Evolutionary conservation across 37 sponge, comb jelly and placozoan genomes (phyloP), one percentile per base, ranked within the genome.

Genomic region (Chondrosia reniformis): DNA sequence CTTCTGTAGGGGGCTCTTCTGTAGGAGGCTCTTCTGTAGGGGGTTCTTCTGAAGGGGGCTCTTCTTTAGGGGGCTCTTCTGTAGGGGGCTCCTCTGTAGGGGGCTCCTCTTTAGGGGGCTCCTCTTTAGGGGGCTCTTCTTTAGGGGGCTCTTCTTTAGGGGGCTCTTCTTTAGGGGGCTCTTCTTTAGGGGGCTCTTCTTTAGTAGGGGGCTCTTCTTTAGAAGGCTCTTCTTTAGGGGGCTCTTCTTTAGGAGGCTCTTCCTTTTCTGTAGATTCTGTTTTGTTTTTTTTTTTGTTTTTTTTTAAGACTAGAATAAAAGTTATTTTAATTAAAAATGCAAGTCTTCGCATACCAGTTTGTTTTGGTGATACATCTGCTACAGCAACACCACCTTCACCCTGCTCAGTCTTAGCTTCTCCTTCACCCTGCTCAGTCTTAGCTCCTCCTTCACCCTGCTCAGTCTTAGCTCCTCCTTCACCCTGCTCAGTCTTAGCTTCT

Each of bases 201-300:
- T 4, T 36, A 21, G 39, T 69, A 39, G 72, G 43, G n/a, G 41
- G 43, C 34, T 69, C 72, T 40, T 69, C 72, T 13, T 59, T 59
- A 13, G 61, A 30, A 25, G 61, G 61, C 28, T 59, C 61, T 6
- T 36, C 72, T 44, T 69, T 69, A 44, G 72, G 72, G 37, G 72
- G 72, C 36, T 69, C 72, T 40, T 69, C 72, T 6, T 38, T 69
- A 25, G 72, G 72, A 10, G 72, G 72, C 36, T 69, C 72, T 40
- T 69, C 72, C 66, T 3, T 36, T 36, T 64, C 33, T 33, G 66
- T 33, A 4, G 66, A 36, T 28, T 64, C 66, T 64, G 30, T 36
- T 7, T 4, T 36, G 44, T 69, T 69, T 24, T 24, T 24, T 2
- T 24, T 56, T 56, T 28, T 56, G 58, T 56, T 6, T 56, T 28